Conservation (phyloP, 2,888 invertebrate species). For the Ochropleura plecta region DNA sequence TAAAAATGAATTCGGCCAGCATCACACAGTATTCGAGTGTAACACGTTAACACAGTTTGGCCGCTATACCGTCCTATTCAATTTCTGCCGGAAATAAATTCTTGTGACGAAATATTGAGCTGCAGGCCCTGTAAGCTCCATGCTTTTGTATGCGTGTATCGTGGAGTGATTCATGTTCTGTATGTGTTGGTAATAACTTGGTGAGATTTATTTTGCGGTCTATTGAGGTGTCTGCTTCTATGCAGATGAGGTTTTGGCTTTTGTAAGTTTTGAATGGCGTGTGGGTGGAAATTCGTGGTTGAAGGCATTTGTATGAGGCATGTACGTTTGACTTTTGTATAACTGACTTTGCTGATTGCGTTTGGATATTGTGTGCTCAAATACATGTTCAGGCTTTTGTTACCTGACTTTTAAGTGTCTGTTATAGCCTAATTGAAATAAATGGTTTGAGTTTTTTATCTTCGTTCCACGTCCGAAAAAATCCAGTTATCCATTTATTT, state of each 20-base stretch:
- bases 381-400: not conserved
- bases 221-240: conserved; percentile 62
- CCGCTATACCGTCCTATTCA: conserved; percentile 69
- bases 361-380: not conserved
- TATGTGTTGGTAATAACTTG: conserved; percentile 61
- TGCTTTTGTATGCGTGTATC: conserved; percentile 65
- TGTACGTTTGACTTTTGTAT: conserved; percentile 24
- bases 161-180: conserved; percentile 63
- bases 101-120: conserved; percentile 74
- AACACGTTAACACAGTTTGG: conserved; percentile 63
- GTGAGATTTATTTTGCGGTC: conserved; percentile 64
- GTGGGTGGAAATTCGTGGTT: conserved; percentile 24
- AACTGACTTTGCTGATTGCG: not conserved
- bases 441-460: not conserved
- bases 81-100: conserved; percentile 77
- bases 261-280: conserved; percentile 43
- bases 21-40: conserved; percentile 41
- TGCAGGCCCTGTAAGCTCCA: conserved; percentile 67
- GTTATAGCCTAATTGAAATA: too few species aligned
- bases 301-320: conserved; percentile 16
- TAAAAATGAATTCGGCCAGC: conserved; percentile 39
- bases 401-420: too few species aligned
- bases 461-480: conserved; percentile 33
- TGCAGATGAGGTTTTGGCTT: conserved; percentile 44
- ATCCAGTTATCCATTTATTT: conserved; percentile 44